Percentiles rank a stretch among this genome's conserved stretches.
phyloP scores from a whole-genome alignment of 2,888 invertebrate genomes.

The Tortrix viridana region DNA sequence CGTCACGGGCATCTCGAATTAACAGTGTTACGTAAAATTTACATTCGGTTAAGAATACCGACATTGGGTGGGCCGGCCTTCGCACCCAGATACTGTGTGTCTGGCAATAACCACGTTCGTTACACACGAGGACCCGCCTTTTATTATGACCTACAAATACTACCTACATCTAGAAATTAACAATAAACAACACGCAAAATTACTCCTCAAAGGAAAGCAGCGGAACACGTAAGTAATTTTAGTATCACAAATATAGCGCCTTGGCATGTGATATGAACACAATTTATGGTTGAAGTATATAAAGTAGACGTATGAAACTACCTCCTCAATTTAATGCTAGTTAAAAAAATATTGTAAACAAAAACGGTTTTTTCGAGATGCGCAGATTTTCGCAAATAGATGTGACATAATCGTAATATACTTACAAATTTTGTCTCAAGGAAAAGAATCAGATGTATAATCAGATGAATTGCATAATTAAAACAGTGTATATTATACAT shows the following conservation, averaged over 20 bases:
- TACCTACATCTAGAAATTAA: background rate
- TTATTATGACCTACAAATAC: constrained; percentile 12
- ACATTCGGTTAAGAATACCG: constrained; percentile 50
- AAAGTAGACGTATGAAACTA: constrained; percentile 21
- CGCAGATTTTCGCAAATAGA: constrained; percentile 23
- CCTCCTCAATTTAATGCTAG: constrained; percentile 23
- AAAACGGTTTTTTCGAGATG: constrained; percentile 11
- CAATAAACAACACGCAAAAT: background rate
- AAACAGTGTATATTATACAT: background rate
- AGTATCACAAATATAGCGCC: constrained; percentile 7
- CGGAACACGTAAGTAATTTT: constrained; percentile 3
- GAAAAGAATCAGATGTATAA: background rate
- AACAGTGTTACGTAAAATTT: constrained; percentile 67
- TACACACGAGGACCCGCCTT: constrained; percentile 28
- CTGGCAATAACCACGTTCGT: constrained; percentile 21
- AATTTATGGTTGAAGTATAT: constrained; percentile 12
- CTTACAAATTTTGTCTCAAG: constrained; percentile 5
- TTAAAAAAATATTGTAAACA: constrained; percentile 29
- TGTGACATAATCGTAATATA: constrained; percentile 15
- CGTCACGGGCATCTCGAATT: constrained; percentile 59
- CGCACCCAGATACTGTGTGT: constrained; percentile 47
- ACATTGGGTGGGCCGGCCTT: constrained; percentile 53
- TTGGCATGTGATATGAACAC: background rate
- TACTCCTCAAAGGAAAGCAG: constrained; percentile 1
- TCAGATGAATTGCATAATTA: constrained; percentile 3